Conservation (phyloP, 2,797 vertebrate genomes). For the Aeoliscus strigatus region DNA sequence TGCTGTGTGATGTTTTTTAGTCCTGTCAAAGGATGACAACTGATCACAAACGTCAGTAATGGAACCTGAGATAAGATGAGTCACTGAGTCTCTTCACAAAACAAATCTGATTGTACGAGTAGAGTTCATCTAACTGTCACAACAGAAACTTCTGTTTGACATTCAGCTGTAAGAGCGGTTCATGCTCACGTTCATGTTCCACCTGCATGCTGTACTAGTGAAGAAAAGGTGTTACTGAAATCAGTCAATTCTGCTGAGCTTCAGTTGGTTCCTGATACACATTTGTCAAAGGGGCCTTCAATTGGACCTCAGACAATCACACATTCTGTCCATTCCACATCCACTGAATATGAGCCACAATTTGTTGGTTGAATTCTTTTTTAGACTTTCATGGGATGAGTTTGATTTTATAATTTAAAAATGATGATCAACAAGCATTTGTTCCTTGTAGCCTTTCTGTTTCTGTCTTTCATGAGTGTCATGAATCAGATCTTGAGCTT, state of each 20-base stretch:
- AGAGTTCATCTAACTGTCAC: not conserved
- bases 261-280: constrained; percentile 5
- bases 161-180: no score
- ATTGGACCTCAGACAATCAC: constrained; percentile 24
- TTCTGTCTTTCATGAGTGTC: constrained; percentile 3
- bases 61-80: not conserved
- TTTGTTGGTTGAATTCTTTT: not conserved
- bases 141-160: not conserved
- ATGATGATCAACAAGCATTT: not conserved
- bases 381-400: no score
- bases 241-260: constrained; percentile 7
- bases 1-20: not conserved
- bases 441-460: constrained; percentile 4
- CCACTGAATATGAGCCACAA: constrained; percentile 11
- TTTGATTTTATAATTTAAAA: no score
- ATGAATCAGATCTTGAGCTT: constrained; percentile 13
- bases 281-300: constrained; percentile 16
- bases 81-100: no score
- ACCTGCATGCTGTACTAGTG: no score
- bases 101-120: no score
- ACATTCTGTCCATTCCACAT: constrained; percentile 27
- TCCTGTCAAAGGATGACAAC: not conserved
- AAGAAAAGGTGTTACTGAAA: no score
- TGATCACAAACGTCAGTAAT: not conserved
- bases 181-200: no score